phyloP scores from a whole-genome alignment of 2,113 vertebrate genomes.

The Chascanopsetta lugubris region DNA sequence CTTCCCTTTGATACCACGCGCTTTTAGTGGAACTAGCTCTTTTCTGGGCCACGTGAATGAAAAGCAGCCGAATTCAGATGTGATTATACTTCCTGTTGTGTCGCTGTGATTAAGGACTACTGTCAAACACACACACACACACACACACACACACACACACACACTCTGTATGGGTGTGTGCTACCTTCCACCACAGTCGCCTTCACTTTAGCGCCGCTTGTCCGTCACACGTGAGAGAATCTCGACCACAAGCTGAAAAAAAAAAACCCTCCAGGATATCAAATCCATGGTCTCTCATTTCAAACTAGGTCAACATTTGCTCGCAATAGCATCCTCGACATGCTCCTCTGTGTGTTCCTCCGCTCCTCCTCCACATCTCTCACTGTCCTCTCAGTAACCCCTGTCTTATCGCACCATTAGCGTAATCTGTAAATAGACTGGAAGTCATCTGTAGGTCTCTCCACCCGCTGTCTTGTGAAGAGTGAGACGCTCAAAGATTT shows the following conservation, averaged over 20 bases:
- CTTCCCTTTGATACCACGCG: slow-evolving; percentile 31
- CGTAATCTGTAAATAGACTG: not conserved
- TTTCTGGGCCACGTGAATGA: not conserved
- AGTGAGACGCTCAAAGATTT: not conserved
- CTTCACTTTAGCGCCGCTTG: slow-evolving; percentile 17
- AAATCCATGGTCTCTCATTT: slow-evolving; percentile 64
- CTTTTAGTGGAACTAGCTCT: slow-evolving; percentile 18
- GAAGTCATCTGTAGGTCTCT: not conserved
- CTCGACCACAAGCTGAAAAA: slow-evolving; percentile 52
- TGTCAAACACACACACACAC: not conserved
- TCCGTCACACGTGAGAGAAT: slow-evolving; percentile 43
- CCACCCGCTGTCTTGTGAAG: not conserved
- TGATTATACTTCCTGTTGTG: not conserved
- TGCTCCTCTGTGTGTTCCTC: slow-evolving; percentile 43
- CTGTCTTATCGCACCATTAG: slow-evolving; percentile 6
- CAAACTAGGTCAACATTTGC: slow-evolving; percentile 75
- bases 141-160: not conserved
- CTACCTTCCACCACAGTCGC: not conserved
- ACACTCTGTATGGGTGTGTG: not conserved
- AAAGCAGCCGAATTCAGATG: slow-evolving; percentile 9
- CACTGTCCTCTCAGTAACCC: slow-evolving; percentile 31
- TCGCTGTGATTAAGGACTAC: not conserved
- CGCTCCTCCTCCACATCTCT: slow-evolving; percentile 1
- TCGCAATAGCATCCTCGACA: slow-evolving; percentile 52
- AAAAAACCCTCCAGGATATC: slow-evolving; percentile 65